Percentiles rank a stretch among this genome's conserved stretches.
phyloP scores from a whole-genome alignment of 2,113 vertebrate genomes.

The Macrotis lagotis region DNA sequence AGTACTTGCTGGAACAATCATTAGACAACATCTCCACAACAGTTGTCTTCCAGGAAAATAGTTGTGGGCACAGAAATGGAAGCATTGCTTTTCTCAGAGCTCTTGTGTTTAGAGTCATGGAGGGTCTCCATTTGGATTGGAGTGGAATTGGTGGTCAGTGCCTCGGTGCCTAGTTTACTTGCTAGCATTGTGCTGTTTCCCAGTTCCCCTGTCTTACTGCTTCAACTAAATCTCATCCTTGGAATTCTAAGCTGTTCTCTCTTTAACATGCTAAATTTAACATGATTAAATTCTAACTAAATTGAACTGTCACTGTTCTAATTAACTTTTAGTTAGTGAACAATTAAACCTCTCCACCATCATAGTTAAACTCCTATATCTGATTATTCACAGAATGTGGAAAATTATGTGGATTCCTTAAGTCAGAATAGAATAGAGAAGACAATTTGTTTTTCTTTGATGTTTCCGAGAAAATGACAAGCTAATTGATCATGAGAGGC shows the following conservation, averaged over 20 bases:
- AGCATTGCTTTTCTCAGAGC: no score
- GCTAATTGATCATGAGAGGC: background rate
- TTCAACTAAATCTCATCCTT: background rate
- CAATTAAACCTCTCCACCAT: background rate
- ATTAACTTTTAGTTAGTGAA: background rate
- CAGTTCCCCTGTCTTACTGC: background rate
- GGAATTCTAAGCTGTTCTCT: background rate
- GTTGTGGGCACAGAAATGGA: no score
- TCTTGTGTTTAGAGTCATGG: no score
- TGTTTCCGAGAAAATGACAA: background rate
- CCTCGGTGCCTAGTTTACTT: no score
- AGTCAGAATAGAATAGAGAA: no score
- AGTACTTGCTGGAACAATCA: no score
- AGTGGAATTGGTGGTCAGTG: no score
- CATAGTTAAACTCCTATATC: background rate
- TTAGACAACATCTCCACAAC: no score
- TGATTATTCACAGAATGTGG: background rate
- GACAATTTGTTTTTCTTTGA: background rate
- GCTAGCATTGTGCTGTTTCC: no score
- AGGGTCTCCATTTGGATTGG: no score
- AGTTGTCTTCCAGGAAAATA: no score
- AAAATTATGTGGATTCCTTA: background rate
- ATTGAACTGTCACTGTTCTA: background rate
- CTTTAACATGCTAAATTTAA: background rate
- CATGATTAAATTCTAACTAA: background rate